Evolutionary conservation across 2,888 invertebrate genomes (phyloP).

Genomic region (Leucozona laternaria): DNA sequence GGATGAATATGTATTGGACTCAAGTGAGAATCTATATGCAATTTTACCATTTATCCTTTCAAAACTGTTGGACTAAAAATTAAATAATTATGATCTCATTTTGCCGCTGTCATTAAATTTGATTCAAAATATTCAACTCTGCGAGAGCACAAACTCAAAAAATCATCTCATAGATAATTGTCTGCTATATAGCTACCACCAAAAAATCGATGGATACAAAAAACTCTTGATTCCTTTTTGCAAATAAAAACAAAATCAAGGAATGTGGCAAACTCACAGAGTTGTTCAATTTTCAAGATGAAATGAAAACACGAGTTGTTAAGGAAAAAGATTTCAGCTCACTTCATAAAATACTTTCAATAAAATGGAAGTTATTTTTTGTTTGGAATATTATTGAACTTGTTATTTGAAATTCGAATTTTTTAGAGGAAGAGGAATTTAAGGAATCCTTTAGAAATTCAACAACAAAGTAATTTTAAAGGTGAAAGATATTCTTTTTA

Average conservation of each 20-base stretch:
- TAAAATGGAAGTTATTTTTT: background rate
- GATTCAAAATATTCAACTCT: background rate
- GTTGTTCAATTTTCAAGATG: background rate
- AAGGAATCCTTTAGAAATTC: background rate
- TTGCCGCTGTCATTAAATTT: no score
- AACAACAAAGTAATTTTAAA: background rate
- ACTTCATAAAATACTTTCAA: background rate
- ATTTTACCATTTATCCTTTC: no score
- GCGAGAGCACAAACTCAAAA: background rate
- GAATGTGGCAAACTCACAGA: background rate
- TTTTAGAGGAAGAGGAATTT: background rate
- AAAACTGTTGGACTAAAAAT: no score
- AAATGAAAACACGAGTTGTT: background rate
- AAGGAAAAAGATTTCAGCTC: background rate
- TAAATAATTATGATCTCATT: no score
- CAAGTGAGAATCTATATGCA: no score
- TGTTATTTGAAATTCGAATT: constrained; percentile 3
- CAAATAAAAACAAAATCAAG: background rate
- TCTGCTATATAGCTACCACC: background rate
- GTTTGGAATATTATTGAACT: background rate
- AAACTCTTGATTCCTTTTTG: background rate
- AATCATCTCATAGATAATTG: background rate
- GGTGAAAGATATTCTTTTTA: no score
- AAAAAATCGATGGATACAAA: background rate
- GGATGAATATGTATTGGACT: no score